Base-by-base conservation (phyloP, 2,113 vertebrate species). In the Cacatua alba region DNA sequence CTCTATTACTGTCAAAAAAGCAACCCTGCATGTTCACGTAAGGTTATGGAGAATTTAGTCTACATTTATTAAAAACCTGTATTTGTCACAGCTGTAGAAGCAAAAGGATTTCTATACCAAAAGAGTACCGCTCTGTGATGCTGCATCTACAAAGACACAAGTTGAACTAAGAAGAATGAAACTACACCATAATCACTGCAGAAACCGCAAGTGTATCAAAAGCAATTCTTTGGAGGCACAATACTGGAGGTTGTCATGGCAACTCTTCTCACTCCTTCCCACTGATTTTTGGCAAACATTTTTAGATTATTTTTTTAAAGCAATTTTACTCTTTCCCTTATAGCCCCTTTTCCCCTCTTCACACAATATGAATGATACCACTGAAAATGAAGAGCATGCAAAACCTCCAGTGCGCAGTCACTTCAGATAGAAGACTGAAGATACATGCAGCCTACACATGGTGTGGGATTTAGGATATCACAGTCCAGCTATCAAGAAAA, bases 211-310 rank as follows among this genome's bases (percentile, higher is more conserved):
- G 86, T 44, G 57, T 95, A 94, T 97, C 68, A 90, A 97, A 95
- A 95, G 91, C 86, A 76, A 81, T 97, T 96, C 94, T 97, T 97
- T 67, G 88, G 94, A 92, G 92, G 91, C 90, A 97, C 96, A 97
- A 59, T 85, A 95, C 96, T 96, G 91, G 82, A 97, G 72, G 96
- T 98, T 97, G 97, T 92, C 97, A 98, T 97, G 94, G 94, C 77
- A 98, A 98, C 97, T 53, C 88, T 96, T 97, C 94, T 96, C 96
- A 97, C 96, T 98, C 86, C 97, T 96, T 97, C 97, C 95, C 92
- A 97, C 97, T 97, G 96, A 64, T 94, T 98, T 96, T 96, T 95
- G 86, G 85, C 79, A 83, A 97, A 88, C 13, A 70, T 92, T 97
- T 96, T 92, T 62, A 78, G 93, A 79, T 55, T 91, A 87, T 91